Percentiles rank a stretch among this genome's conserved stretches.
Evolutionary conservation across 2,113 vertebrate genomes (phyloP).

Genomic region (Pomatorhinus ruficollis): DNA sequence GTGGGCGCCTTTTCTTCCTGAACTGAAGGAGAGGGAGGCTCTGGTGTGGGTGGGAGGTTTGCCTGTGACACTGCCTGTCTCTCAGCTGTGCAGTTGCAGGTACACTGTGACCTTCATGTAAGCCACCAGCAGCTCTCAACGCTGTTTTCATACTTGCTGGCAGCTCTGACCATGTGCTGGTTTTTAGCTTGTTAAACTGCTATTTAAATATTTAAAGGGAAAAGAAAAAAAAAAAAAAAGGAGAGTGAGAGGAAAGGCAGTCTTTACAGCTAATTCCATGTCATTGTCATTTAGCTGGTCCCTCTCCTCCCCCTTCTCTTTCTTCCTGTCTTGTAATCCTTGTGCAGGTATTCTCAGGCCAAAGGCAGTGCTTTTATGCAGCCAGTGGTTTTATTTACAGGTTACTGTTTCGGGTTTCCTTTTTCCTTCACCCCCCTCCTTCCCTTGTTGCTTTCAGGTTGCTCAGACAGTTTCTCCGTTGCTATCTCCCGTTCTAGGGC

Average conservation of each 20-base stretch:
- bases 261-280: neutral
- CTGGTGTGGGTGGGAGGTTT: neutral
- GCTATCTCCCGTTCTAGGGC: neutral
- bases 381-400: neutral
- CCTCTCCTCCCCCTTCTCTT: neutral
- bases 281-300: neutral
- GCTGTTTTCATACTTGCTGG: neutral
- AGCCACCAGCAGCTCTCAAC: neutral
- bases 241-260: neutral
- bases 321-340: neutral
- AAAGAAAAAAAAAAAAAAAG: neutral
- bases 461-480: neutral
- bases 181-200: neutral
- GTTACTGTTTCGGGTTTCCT: neutral
- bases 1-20: neutral
- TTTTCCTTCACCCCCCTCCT: too few species aligned
- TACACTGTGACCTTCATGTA: constrained; percentile 19
- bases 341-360: neutral
- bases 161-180: neutral
- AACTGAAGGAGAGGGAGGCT: neutral
- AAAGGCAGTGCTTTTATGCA: neutral
- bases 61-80: neutral
- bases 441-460: neutral
- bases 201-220: neutral
- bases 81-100: neutral